Base-by-base conservation (phyloP, 2,113 vertebrate species). In the Orientallactaga bullata region DNA sequence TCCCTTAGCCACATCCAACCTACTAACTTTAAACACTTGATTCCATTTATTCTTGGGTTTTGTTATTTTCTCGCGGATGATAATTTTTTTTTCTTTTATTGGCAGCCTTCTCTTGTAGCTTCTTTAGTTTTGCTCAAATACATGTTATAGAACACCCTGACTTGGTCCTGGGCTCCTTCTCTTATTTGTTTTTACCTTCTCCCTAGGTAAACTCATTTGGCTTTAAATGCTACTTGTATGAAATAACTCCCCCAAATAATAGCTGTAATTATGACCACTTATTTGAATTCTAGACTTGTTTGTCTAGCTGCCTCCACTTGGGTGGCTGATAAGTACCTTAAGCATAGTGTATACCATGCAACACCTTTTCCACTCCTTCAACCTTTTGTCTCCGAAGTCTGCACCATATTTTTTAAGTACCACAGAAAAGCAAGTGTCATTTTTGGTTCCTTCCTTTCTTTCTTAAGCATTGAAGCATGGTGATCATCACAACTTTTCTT, bases 221-320 rank as follows among this genome's bases (percentile, higher is more conserved):
- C 21, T 94, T 83, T 93, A 78, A 82, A 78, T 85, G 47, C 68
- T 85, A 68, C 88, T 90, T 88, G 61, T 89, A 32, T 94, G 60
- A 42, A 35, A n/a, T 89, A 76, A 83, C 26, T 82, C 60, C 69
- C 63, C 26, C 16, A 65, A 72, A 78, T 83, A 61, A n/a, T 86
- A 39, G 76, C 32, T 92, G 30, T 85, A 68, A 81, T 68, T 89
- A 30, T 93, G 86, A 76, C 55, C 58, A 83, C 58, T 76, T 12
- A 17, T 21, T 72, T 82, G 47, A 85, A 77, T 32, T 84, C 47
- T 72, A 78, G 65, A 47, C 28, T 90, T 88, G 24, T 77, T 89
- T 89, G 79, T 55, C 39, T 39, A 35, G 73, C 26, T 87, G 8
- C 42, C 21, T 95, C 35, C 23, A n/a, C 30, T 66, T 88, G 73